A percentile compares a stretch with the other conserved stretches of the same genome.
Evolutionary conservation across 2,797 vertebrate species (phyloP).

Genomic region (Gobio occitaniae): DNA sequence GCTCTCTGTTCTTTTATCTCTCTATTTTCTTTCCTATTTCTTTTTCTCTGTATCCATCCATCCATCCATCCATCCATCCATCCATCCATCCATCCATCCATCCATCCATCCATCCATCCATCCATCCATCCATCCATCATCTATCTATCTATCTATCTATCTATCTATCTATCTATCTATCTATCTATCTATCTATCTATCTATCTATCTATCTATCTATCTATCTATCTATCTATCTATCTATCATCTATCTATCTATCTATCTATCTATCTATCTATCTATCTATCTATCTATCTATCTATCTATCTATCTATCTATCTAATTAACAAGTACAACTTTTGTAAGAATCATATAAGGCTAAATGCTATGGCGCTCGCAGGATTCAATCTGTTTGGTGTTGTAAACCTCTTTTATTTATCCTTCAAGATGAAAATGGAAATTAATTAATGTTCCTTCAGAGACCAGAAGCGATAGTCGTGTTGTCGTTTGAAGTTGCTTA

Average conservation of each 20-base stretch:
- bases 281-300: not conserved
- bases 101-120: too few species aligned
- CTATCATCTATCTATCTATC: not conserved
- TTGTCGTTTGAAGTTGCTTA: conserved; percentile 57
- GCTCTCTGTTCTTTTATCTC: conserved; percentile 7
- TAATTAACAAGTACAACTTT: not conserved
- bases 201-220: not conserved
- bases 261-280: not conserved
- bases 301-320: not conserved
- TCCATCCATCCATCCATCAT: too few species aligned
- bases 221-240: not conserved
- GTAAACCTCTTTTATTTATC: conserved; percentile 44
- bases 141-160: too few species aligned
- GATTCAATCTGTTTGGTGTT: conserved; percentile 31
- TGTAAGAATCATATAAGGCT: not conserved
- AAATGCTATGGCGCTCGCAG: not conserved
- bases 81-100: too few species aligned
- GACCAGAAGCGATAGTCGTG: conserved; percentile 46
- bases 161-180: too few species aligned
- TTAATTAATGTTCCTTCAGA: conserved; percentile 50
- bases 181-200: not conserved
- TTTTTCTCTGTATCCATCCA: not conserved
- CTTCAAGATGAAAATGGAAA: conserved; percentile 48
- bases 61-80: too few species aligned
- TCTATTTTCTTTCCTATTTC: not conserved